Evolutionary conservation across 1,140 invertebrate species (phyloP), one percentile per base, ranked within the genome.

Genomic region (Drosophila nasuta): DNA sequence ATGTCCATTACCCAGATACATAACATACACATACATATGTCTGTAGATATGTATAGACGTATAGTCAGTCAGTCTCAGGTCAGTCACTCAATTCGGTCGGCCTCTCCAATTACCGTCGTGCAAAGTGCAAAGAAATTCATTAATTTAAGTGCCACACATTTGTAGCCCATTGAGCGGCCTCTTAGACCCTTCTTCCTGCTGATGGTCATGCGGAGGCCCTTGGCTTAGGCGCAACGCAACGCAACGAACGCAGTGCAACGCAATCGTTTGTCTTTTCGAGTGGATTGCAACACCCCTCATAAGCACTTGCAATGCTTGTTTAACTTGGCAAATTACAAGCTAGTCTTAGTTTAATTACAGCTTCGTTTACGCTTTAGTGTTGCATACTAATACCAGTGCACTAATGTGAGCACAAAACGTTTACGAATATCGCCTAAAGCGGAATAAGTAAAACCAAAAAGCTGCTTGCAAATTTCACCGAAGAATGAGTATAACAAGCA

Each of bases 81-180:
- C 74, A 72, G 38, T 60, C 54, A 68, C 65, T 75, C 71, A 62
- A 25, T 62, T 69, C 41, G 70, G n/a, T 43, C 49, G 58, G 33
- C 57, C 46, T 62, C 74, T 64, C 38, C 67, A 79, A 69, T 59
- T 77, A 76, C 30, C 56, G 46, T 66, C 43, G 66, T 81, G 82
- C 74, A 77, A 88, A 88, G 85, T 88, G 85, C 85, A 88, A 88
- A 85, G 85, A 89, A 88, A 88, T 88, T 88, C 85, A 88, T 88
- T 88, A 88, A 88, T 85, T 88, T 88, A 88, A 88, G 81, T 88
- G 85, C 81, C 85, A 85, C 85, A 88, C 85, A 88, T 88, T 88
- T 89, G 85, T 80, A 73, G 83, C 70, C 81, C 85, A 85, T 86
- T 85, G 77, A 83, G 81, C 85, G 74, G 74, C 73, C 7, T n/a